phyloP scores from a whole-genome alignment of 2,113 vertebrate genomes.

The Stegostoma tigrinum region DNA sequence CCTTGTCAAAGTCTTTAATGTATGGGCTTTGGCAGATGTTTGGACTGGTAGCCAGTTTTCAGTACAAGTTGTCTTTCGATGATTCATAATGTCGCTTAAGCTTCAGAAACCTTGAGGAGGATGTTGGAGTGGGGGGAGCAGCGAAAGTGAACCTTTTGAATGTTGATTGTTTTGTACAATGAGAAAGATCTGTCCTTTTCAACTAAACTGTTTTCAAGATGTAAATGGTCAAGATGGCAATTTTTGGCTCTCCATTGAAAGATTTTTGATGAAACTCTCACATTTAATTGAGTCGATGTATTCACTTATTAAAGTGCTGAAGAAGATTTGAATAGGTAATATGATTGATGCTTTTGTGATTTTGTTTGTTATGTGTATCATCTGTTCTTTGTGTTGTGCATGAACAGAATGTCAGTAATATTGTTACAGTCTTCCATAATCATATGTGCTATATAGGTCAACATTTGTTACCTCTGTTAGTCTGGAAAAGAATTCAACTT shows the following conservation, averaged over 20 bases:
- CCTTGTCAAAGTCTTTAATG: no score
- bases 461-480: background rate
- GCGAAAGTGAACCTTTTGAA: background rate
- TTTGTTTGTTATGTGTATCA: background rate
- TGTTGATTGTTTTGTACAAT: background rate
- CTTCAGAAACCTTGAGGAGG: background rate
- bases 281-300: background rate
- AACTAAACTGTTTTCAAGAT: background rate
- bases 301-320: background rate
- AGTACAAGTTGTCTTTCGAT: background rate
- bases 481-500: background rate
- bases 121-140: no score
- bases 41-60: background rate
- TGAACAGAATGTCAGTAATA: background rate
- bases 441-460: background rate
- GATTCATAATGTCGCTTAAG: background rate
- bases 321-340: background rate
- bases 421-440: background rate
- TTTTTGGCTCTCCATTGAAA: background rate
- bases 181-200: background rate
- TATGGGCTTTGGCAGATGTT: background rate
- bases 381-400: background rate
- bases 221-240: background rate
- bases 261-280: background rate
- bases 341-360: background rate